Evolutionary conservation across 2,888 invertebrate genomes (phyloP).

Genomic region (Polymixis lichenea): DNA sequence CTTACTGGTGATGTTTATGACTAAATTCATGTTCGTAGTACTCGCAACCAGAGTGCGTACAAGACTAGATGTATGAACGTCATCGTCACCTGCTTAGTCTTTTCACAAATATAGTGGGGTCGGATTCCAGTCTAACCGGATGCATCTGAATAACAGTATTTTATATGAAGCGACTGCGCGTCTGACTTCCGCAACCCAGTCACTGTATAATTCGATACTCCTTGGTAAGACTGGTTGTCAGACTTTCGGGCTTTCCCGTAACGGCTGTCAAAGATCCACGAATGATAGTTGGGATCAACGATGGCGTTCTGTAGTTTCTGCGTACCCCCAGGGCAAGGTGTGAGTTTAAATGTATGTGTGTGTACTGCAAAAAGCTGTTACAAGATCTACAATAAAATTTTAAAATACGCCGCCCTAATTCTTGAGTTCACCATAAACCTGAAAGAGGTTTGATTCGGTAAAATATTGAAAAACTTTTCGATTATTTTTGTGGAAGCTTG

Average conservation of each 20-base stretch:
- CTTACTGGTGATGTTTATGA: neutral
- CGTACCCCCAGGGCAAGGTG: neutral
- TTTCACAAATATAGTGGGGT: too few species aligned
- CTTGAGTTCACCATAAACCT: neutral
- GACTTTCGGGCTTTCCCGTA: too few species aligned
- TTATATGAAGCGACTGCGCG: too few species aligned
- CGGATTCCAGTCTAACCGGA: too few species aligned
- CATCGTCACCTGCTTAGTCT: too few species aligned
- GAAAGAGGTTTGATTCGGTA: conserved; percentile 34
- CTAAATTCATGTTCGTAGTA: too few species aligned
- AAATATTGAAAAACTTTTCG: conserved; percentile 64
- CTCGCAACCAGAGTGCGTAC: neutral
- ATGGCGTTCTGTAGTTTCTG: neutral
- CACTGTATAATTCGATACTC: too few species aligned
- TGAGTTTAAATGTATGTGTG: neutral
- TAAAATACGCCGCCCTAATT: neutral
- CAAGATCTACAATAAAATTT: neutral
- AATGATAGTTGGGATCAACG: too few species aligned
- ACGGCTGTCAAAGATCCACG: too few species aligned
- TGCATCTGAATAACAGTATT: too few species aligned
- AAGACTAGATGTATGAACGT: neutral
- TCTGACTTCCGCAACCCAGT: too few species aligned
- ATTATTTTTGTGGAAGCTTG: conserved; percentile 48
- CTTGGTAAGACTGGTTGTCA: too few species aligned
- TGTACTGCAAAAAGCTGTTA: neutral